A percentile compares a stretch with the other conserved stretches of the same genome.
These are phyloP conservation scores for Epirrita christyi DNA, from an alignment of 2,888 invertebrate genomes.

Conservation along the genomic window DNA sequence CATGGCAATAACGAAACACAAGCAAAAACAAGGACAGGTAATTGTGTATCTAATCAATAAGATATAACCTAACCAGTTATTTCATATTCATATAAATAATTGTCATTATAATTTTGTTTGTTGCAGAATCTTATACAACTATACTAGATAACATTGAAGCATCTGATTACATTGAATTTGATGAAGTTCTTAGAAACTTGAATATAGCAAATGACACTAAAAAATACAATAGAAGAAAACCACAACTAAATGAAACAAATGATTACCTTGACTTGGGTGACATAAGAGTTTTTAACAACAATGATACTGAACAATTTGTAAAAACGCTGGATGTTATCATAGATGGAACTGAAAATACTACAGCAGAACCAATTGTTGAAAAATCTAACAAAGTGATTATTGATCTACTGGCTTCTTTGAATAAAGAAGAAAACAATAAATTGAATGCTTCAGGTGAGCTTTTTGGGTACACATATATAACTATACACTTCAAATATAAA, in stretches of 20 bases:
- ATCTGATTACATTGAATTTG: constrained; percentile 51
- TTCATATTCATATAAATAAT: background rate
- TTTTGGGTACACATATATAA: background rate
- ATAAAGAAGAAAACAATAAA: background rate
- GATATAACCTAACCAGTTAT: background rate
- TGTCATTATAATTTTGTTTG: background rate
- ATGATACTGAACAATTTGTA: constrained; percentile 26
- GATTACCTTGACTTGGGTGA: constrained; percentile 38
- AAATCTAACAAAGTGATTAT: constrained; percentile 36
- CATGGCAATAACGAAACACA: background rate
- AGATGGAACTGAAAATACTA: constrained; percentile 22
- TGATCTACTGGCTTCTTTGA: constrained; percentile 41
- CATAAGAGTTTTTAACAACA: constrained; percentile 28
- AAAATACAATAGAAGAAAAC: constrained; percentile 43
- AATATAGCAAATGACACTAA: constrained; percentile 45
- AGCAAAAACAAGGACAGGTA: background rate
- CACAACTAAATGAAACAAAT: constrained; percentile 27
- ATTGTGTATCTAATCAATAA: too few species aligned
- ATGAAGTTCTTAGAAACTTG: constrained; percentile 56
- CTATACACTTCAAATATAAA: background rate
- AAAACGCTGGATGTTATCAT: constrained; percentile 30
- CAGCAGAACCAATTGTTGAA: constrained; percentile 24
- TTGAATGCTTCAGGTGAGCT: constrained; percentile 6
- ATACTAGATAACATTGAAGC: background rate
- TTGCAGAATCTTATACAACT: constrained; percentile 19